Evolutionary conservation across 2,888 invertebrate genomes (phyloP), one percentile per base, ranked within the genome.

Genomic region (Autographa gamma): DNA sequence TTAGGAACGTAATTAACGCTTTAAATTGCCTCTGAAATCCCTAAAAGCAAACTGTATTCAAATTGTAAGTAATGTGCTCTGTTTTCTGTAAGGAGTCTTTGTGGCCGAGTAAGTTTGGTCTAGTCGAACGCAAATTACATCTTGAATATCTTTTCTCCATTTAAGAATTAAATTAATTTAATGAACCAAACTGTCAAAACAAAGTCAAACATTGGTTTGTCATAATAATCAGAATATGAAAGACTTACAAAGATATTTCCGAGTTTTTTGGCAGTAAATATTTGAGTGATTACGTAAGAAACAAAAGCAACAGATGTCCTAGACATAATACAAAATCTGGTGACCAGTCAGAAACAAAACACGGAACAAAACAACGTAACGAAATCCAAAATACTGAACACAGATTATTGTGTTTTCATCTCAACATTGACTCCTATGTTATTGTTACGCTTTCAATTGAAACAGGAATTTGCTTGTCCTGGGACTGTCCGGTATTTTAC

Each of bases 121-220:
- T 18, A 19, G 18, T 56, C 58, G 54, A 63, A 14, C 52, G 59
- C 38, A 60, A 69, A 32, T 79, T 63, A 59, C 60, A 54, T 54
- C 34, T 14, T 59, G 56, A 38, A 63, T 16, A 25, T 9, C 34
- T 56, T 25, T 25, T 56, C 2, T 16, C 14, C n/a, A 19, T 2
- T 38, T 60, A 62, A 65, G 75, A 18, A 79, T 58, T 69, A 52
- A 5, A n/a, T 48, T n/a, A n/a, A 48, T n/a, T 16, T n/a, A 48
- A n/a, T 48, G 16, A 7, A 16, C n/a, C 0, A 0, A 41, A 68
- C 79, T 63, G 64, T 60, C 48, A 74, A 56, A 2, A 7, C 54
- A 19, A 80, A 60, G 60, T 76, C 76, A 76, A 76, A 80, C 76
- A 9, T 66, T 43, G 58, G 70, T 59, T 76, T 66, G 66, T 79